A percentile compares a stretch with the other conserved stretches of the same genome.
Evolutionary conservation across 2,113 vertebrate species (phyloP).

Genomic region (Thinocorus orbignyianus): DNA sequence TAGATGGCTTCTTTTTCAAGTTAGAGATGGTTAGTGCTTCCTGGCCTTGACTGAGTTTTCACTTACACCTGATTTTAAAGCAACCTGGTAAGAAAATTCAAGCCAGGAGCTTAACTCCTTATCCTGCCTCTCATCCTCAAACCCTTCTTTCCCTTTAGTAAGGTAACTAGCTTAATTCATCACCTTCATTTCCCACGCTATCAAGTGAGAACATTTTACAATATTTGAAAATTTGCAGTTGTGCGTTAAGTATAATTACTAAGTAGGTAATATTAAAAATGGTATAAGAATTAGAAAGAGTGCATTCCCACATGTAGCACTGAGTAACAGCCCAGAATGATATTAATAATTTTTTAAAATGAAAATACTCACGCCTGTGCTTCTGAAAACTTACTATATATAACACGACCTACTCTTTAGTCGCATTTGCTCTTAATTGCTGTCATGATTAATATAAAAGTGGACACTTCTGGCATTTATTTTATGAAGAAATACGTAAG

Average conservation of each 20-base stretch:
- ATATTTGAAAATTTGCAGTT: not conserved
- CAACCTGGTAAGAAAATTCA: not conserved
- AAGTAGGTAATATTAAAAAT: not conserved
- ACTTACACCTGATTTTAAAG: not conserved
- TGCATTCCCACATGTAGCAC: not conserved
- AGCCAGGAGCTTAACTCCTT: not conserved
- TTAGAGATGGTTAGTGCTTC: not conserved
- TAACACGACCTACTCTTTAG: not conserved
- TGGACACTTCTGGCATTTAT: not conserved
- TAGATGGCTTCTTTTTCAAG: not conserved
- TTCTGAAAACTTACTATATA: not conserved
- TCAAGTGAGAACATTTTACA: not conserved
- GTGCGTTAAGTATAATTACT: not conserved
- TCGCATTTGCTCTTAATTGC: not conserved
- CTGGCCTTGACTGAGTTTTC: not conserved
- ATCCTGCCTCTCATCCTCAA: not conserved
- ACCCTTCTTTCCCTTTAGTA: not conserved
- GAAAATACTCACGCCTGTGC: not conserved
- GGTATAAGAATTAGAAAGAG: not conserved
- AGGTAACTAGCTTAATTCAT: not conserved
- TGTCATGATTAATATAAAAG: not conserved
- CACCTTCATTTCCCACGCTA: not conserved
- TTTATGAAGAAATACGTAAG: not conserved
- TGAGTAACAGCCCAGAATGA: not conserved
- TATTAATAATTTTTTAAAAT: not conserved